Evolutionary conservation across 2,888 invertebrate genomes (phyloP), one percentile per base, ranked within the genome.

Genomic region (Dromius quadrimaculatus): DNA sequence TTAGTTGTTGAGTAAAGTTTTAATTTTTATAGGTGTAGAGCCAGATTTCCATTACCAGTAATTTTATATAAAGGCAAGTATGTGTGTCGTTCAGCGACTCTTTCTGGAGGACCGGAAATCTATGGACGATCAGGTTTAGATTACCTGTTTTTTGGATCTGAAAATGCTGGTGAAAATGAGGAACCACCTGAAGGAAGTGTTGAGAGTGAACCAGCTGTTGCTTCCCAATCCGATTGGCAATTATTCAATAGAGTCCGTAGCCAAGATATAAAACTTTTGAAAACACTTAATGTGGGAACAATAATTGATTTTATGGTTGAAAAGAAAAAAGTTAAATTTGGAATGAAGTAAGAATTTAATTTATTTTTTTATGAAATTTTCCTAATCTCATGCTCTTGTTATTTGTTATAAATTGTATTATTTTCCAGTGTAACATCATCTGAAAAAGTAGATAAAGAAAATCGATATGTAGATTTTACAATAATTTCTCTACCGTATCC

Each of bases 291-390:
- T 76, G 89, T 93, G 11, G 87, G 86, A 65, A 90, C 89, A 61
- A 93, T 93, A 76, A 87, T 91, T 73, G 93, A 93, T 82, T 87
- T 93, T 64, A 93, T 93, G 93, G 92, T 93, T 5, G 93, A 93
- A 79, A 91, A 92, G 78, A 90, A 91, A 77, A 93, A 93, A 84
- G 89, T 92, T 38, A 93, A 93, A 82, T 93, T 89, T 82, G 89
- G 90, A 72, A 82, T 93, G 82, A 88, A 91, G 93, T 93, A 85
- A 88, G 17, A 17, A 15, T 84, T 64, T 47, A 68, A 34, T 45
- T n/a, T 8, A 43, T 34, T 23, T 15, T 50, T 8, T 41, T 17
- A 50, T 43, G 50, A 23, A 22, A 11, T 68, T 32, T 32, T 32
- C 9, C 9, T 6, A 6, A 32, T 32, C n/a, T n/a, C n/a, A n/a